Evolutionary conservation across 2,888 invertebrate genomes (phyloP), one percentile per base, ranked within the genome.

Genomic region (Maniola hyperantus): DNA sequence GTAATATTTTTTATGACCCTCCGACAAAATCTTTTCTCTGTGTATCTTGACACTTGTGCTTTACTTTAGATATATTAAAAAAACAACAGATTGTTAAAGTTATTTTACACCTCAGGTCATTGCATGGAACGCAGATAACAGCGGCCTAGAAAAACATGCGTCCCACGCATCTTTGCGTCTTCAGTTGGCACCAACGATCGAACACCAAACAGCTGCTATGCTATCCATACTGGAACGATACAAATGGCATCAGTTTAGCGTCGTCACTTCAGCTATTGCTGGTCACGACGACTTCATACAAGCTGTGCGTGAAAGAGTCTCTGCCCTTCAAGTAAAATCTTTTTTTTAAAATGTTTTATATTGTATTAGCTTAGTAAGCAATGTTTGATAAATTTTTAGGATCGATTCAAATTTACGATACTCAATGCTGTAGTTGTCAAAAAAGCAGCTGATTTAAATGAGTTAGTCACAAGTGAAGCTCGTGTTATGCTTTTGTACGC

Each of bases 41-140:
- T 61, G 15, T 46, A 42, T 57, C 2, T 26, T 26, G 26, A 1
- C 26, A 26, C 61, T 58, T 67, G 59, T 50, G 64, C 58, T 68
- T 59, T 71, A 50, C 64, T 67, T 62, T 20, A 18, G 42, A 44
- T 20, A 11, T 53, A 55, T 18, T 10, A 18, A 10, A 26, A n/a
- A n/a, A 15, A 5, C 11, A 34, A 6, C 48, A 42, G 42, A 48
- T 65, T 51, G 34, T 57, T 20, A 33, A 54, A 33, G 36, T 15
- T 57, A 20, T 51, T 58, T 81, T 79, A 80, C 78, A 76, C 59
- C 58, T 59, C 77, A 91, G 77, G 98, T 99, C 63, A 97, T 99
- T 77, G 97, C 98, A 8, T 99, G 99, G 99, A 99, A 99, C 89
- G 98, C 98, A 8, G 99, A 99, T 88, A 99, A 99, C 89, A 97